Evolutionary conservation across 2,888 invertebrate species (phyloP), one percentile per base, ranked within the genome.

Genomic region (Brachyopa scutellaris): DNA sequence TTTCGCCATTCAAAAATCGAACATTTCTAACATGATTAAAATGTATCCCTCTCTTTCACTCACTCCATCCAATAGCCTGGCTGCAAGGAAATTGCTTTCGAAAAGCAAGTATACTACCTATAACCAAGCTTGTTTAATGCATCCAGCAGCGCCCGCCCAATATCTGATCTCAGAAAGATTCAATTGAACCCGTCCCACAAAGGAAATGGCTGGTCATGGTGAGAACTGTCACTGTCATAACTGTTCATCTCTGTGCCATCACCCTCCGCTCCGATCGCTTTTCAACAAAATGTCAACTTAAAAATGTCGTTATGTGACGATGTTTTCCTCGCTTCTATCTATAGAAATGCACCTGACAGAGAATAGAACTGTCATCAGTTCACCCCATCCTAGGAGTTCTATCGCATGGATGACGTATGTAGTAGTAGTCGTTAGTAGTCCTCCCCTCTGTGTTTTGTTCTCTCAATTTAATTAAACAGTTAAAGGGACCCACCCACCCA

Each of bases 381-480:
- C n/a, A n/a, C n/a, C n/a, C n/a, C n/a, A n/a, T 45, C 9, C 17
- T 36, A 15, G 15, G 38, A 4, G 11, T 19, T 36, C 11, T 61
- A 1, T 15, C 36, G 49, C 31, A 33, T 36, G 23, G 29, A 26
- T 26, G 40, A 38, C 51, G n/a, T n/a, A n/a, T n/a, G n/a, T n/a
- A n/a, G n/a, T n/a, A n/a, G n/a, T n/a, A n/a, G n/a, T n/a, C n/a
- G n/a, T n/a, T n/a, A n/a, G n/a, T n/a, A n/a, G n/a, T n/a, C 29
- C 53, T 40, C 15, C n/a, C 19, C 11, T 31, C 2, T 40, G 15
- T 23, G 31, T 62, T 62, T 61, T 61, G 36, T 55, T 47, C 31
- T 62, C 40, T 49, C 38, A 38, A 74, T 74, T 74, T 74, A 74
- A 74, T 74, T 66, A 74, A 74, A 74, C 51, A 66, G 57, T 59